phyloP scores from a whole-genome alignment of 2,888 invertebrate genomes.

The Germaria angustata region DNA sequence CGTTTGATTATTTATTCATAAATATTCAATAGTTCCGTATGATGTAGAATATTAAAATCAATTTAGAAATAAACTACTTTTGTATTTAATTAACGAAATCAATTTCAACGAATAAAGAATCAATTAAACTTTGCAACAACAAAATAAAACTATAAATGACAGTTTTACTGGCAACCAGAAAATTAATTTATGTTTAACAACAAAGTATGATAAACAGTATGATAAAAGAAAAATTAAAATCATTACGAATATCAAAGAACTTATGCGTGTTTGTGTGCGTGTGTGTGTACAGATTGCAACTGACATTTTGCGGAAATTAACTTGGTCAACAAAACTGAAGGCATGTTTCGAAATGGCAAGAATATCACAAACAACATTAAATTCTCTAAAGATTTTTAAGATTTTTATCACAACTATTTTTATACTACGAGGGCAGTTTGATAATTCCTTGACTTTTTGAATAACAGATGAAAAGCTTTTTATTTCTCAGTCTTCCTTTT shows the following conservation, averaged over 20 bases:
- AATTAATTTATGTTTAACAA: not conserved
- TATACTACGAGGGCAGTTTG: no score
- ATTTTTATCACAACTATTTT: not conserved
- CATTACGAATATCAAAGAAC: not conserved
- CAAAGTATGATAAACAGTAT: not conserved
- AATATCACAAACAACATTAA: not conserved
- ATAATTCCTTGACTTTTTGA: no score
- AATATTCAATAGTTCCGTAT: not conserved
- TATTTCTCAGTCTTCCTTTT: no score
- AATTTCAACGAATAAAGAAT: not conserved
- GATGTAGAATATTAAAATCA: not conserved
- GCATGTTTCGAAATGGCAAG: not conserved
- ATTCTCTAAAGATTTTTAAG: not conserved
- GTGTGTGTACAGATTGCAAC: not conserved
- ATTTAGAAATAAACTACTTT: not conserved
- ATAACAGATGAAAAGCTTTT: no score
- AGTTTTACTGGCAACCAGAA: not conserved
- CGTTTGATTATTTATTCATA: not conserved
- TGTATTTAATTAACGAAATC: constrained; percentile 19
- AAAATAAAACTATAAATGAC: no score
- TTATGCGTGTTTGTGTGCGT: not conserved
- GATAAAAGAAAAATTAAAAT: not conserved
- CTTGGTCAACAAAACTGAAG: constrained; percentile 70
- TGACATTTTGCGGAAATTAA: constrained; percentile 72
- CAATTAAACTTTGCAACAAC: not conserved